phyloP scores from a whole-genome alignment of 2,888 invertebrate species.

The Drosophila bunnanda region DNA sequence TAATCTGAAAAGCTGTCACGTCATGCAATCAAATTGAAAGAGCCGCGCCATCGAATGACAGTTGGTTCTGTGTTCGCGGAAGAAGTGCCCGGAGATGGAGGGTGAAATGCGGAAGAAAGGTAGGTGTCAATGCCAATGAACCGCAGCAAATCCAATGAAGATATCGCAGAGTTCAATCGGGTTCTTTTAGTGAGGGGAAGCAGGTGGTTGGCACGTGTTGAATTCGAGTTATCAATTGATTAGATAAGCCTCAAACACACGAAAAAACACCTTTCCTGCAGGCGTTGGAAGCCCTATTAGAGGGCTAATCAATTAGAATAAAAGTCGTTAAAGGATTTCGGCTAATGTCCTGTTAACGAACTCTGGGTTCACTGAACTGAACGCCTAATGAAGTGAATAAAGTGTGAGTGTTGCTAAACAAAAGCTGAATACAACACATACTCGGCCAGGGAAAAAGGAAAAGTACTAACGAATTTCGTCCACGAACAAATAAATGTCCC shows the following conservation, averaged over 20 bases:
- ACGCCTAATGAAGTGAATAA: slow-evolving; percentile 32
- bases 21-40: slow-evolving; percentile 65
- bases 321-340: slow-evolving; percentile 32
- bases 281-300: slow-evolving; percentile 4
- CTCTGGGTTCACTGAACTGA: slow-evolving; percentile 46
- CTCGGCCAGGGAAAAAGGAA: not conserved
- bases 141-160: slow-evolving; percentile 26
- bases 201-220: slow-evolving; percentile 36
- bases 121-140: slow-evolving; percentile 49
- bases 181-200: not conserved
- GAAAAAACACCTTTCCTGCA: slow-evolving; percentile 6
- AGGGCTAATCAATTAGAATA: slow-evolving; percentile 53
- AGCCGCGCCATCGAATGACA: slow-evolving; percentile 33
- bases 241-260: slow-evolving; percentile 18
- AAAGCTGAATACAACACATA: slow-evolving; percentile 1
- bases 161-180: slow-evolving; percentile 35
- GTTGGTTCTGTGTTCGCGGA: slow-evolving; percentile 3
- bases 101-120: slow-evolving; percentile 44
- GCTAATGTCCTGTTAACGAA: slow-evolving; percentile 48
- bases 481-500: slow-evolving; percentile 49
- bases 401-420: not conserved
- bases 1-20: slow-evolving; percentile 51
- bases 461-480: slow-evolving; percentile 14
- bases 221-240: slow-evolving; percentile 40
- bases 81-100: not conserved